Conservation (phyloP, 2,797 vertebrate species). For the Enteromius anoplus region DNA sequence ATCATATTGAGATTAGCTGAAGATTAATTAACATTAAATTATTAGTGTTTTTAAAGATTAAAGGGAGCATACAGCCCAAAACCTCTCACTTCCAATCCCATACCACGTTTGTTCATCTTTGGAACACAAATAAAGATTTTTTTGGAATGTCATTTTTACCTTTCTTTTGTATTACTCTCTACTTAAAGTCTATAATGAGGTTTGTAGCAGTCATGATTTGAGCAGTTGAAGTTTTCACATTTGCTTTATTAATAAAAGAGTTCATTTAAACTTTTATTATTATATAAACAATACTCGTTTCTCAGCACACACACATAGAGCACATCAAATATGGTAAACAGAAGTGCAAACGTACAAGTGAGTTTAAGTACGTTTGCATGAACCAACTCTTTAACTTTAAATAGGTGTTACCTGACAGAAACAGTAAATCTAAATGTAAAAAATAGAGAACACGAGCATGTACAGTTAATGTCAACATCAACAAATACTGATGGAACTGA, state of each 20-base stretch:
- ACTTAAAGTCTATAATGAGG: neutral
- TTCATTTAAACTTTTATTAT: neutral
- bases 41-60: neutral
- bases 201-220: neutral
- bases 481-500: neutral
- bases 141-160: neutral
- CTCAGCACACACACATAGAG: neutral
- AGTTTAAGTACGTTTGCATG: neutral
- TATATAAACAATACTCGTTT: neutral
- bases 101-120: neutral
- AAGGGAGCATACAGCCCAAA: neutral
- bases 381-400: neutral
- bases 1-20: neutral
- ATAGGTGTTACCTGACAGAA: neutral
- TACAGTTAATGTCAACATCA: neutral
- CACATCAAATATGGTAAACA: neutral
- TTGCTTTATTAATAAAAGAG: neutral
- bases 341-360: neutral
- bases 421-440: neutral
- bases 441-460: neutral
- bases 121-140: neutral
- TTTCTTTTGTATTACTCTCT: neutral
- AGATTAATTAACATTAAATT: neutral
- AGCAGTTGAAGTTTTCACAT: neutral
- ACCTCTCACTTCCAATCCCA: neutral